phyloP scores from a whole-genome alignment of 2,797 vertebrate species.

The Brachyrhaphis roseni region DNA sequence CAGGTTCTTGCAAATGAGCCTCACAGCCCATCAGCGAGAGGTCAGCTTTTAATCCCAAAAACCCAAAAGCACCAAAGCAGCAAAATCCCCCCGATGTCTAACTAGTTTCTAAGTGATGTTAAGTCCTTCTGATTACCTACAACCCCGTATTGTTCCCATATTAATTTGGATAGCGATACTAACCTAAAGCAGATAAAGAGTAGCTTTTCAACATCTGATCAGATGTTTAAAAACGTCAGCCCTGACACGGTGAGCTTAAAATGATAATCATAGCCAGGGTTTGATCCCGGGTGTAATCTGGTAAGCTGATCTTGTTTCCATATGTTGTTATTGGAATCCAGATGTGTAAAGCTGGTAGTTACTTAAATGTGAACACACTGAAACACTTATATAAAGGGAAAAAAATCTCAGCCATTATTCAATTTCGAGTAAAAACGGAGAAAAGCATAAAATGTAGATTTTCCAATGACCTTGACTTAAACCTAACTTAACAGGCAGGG shows the following conservation, averaged over 20 bases:
- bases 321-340: constrained; percentile 64
- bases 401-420: constrained; percentile 33
- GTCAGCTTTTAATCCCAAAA: constrained; percentile 54
- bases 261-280: constrained; percentile 51
- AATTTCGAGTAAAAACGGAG: constrained; percentile 33
- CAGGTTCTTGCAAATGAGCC: constrained; percentile 52
- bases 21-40: constrained; percentile 55
- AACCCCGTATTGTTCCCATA: constrained; percentile 7
- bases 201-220: constrained; percentile 37
- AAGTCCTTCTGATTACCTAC: constrained; percentile 31
- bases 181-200: neutral
- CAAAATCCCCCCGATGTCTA: constrained; percentile 50
- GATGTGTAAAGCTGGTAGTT: constrained; percentile 55
- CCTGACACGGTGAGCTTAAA: constrained; percentile 38
- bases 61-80: constrained; percentile 48
- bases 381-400: constrained; percentile 34
- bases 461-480: constrained; percentile 44
- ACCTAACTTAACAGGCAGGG: constrained; percentile 22
- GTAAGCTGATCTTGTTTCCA: constrained; percentile 59
- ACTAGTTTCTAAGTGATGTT: constrained; percentile 25
- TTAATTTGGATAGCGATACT: constrained; percentile 8
- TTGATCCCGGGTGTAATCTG: constrained; percentile 53
- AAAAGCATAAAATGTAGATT: constrained; percentile 12
- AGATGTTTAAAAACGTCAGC: constrained; percentile 36
- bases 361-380: constrained; percentile 40